A percentile compares a stretch with the other conserved stretches of the same genome.
Evolutionary conservation across 1,140 invertebrate species (phyloP).

Genomic region (Polyergus mexicanus): DNA sequence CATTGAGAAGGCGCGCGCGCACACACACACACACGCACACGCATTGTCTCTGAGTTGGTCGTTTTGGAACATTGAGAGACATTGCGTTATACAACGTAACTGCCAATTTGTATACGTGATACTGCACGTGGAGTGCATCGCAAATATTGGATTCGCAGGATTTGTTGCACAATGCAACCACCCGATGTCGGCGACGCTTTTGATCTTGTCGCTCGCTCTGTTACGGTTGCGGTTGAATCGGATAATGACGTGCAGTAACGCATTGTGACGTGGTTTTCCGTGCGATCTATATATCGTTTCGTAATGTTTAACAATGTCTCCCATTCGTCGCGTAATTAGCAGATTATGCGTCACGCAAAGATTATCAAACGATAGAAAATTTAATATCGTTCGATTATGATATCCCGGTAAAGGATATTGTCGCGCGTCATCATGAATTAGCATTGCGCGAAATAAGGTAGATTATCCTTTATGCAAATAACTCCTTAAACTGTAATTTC

Average conservation of each 20-base stretch:
- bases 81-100: constrained; percentile 39
- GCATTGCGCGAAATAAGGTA: not conserved
- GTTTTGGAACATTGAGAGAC: constrained; percentile 45
- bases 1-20: not conserved
- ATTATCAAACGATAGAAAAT: not conserved
- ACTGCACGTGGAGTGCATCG: constrained; percentile 32
- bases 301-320: not conserved
- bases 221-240: constrained; percentile 15
- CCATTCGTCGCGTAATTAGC: not conserved
- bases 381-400: not conserved
- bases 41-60: constrained; percentile 23
- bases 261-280: constrained; percentile 5
- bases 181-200: constrained; percentile 1
- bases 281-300: not conserved
- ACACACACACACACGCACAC: not conserved
- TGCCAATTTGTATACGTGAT: constrained; percentile 50
- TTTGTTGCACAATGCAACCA: constrained; percentile 32
- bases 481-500: not conserved
- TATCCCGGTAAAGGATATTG: too few relatives aligned
- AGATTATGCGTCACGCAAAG: not conserved
- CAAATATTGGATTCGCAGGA: constrained; percentile 49
- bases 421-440: too few relatives aligned
- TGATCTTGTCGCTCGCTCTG: constrained; percentile 2
- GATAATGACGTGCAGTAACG: constrained; percentile 8
- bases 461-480: not conserved